Evolutionary conservation across 2,113 vertebrate species (phyloP), one percentile per base, ranked within the genome.

Genomic region (Rhinopomastus cyanomelas): DNA sequence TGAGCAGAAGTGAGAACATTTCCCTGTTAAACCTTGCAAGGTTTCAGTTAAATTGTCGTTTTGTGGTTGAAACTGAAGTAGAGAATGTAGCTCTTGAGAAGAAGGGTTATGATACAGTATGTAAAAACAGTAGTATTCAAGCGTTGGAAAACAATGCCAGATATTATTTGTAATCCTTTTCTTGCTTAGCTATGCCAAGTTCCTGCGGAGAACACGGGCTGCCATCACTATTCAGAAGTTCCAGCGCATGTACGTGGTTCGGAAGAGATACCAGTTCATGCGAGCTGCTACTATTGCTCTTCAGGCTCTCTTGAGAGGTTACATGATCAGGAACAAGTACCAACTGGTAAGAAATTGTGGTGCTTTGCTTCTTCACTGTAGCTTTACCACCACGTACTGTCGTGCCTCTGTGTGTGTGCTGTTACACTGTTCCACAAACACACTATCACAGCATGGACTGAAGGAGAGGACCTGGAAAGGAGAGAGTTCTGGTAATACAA

Each of bases 141-240:
- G 36, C 57, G n/a, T 12, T 71, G 52, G 12, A 74, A 81, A 48
- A 22, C 77, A 74, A 19, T 55, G 36, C 17, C 37, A 81, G 32
- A 36, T 82, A 5, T 27, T 67, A 46, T 46, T 66, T 81, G 20
- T 42, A 15, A 68, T 66, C 11, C 26, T 44, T 23, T 61, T 66
- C 85, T 81, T 92, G 44, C 21, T 15, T 57, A 99, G 99, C 95
- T 97, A 99, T 92, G 98, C 97, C 66, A 98, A 96, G 92, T 99
- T 99, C 93, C 95, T 99, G 95, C 98, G 98, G 34, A 98, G 98
- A 93, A 99, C 99, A 44, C 97, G 96, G 75, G 98, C 99, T 17
- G 99, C 98, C 82, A 97, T 95, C 94, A 71, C 96, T 87, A 98
- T 99, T 88, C 99, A 99, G 97, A 99, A 99, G 96, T 98, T 97